phyloP scores from a whole-genome alignment of 2,888 invertebrate genomes.

The Bombylius major region DNA sequence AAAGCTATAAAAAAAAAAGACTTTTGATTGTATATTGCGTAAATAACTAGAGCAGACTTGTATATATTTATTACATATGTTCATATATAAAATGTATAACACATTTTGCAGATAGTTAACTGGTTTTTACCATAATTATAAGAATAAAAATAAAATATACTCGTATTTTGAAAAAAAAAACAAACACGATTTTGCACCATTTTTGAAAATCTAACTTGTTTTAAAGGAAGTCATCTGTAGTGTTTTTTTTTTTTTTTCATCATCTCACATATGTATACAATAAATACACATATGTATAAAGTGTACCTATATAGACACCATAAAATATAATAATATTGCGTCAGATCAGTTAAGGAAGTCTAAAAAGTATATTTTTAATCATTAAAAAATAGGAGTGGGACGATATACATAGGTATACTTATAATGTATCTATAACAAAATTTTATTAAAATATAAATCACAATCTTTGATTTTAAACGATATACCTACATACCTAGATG shows the following conservation, averaged over 20 bases:
- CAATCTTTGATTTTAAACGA: too few species aligned
- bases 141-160: background rate
- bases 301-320: too few species aligned
- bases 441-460: too few species aligned
- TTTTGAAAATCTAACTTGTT: background rate
- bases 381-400: background rate
- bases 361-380: background rate
- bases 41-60: constrained; percentile 6
- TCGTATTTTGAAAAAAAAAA: too few species aligned
- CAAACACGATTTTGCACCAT: background rate
- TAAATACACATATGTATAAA: too few species aligned
- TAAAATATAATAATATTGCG: background rate
- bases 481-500: too few species aligned
- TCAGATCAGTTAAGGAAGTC: background rate
- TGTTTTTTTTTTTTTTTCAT: too few species aligned
- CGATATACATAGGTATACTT: background rate
- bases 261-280: too few species aligned
- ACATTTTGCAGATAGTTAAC: background rate
- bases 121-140: background rate
- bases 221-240: background rate
- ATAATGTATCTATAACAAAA: too few species aligned
- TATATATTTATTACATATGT: background rate
- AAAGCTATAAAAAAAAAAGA: too few species aligned
- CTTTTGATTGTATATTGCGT: constrained; percentile 6
- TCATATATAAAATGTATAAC: background rate